These are phyloP conservation scores for Agapornis canus DNA, from an alignment of 2,797 vertebrate genomes.

Conservation along the genomic window DNA sequence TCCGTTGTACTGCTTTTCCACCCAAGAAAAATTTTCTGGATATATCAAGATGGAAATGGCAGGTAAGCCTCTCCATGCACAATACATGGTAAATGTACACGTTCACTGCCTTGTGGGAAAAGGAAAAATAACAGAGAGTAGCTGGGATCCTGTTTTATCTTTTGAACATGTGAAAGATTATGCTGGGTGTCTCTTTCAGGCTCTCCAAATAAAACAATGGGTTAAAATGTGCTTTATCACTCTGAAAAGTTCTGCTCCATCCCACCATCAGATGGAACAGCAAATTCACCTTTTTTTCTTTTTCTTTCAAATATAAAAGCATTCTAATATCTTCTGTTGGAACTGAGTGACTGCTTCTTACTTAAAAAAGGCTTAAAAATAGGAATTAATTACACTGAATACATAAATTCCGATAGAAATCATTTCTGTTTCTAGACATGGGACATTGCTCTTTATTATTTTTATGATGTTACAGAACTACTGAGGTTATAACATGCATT, in stretches of 20 bases:
- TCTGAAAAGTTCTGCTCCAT: not conserved
- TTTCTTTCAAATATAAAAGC: not conserved
- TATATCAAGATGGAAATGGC: not conserved
- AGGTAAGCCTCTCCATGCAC: not conserved
- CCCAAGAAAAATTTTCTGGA: not conserved
- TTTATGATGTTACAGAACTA: conserved; percentile 50
- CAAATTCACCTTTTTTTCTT: not conserved
- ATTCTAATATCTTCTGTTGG: not conserved
- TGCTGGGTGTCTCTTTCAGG: not conserved
- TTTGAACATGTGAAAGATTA: not conserved
- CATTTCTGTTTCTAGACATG: conserved; percentile 49
- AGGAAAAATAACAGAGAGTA: too few species aligned
- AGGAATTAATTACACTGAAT: not conserved
- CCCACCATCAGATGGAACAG: not conserved
- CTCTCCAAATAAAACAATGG: not conserved
- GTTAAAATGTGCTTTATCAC: not conserved
- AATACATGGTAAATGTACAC: not conserved
- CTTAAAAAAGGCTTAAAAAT: not conserved
- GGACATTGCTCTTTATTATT: conserved; percentile 61
- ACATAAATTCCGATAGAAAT: conserved; percentile 16
- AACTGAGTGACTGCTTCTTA: not conserved
- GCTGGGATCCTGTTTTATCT: not conserved
- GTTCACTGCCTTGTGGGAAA: not conserved
- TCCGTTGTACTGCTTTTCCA: accelerated
- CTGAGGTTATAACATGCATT: conserved; percentile 7